These are phyloP conservation scores for Micrastur ruficollis DNA, from an alignment of 2,797 vertebrate species.

Conservation along the genomic window DNA sequence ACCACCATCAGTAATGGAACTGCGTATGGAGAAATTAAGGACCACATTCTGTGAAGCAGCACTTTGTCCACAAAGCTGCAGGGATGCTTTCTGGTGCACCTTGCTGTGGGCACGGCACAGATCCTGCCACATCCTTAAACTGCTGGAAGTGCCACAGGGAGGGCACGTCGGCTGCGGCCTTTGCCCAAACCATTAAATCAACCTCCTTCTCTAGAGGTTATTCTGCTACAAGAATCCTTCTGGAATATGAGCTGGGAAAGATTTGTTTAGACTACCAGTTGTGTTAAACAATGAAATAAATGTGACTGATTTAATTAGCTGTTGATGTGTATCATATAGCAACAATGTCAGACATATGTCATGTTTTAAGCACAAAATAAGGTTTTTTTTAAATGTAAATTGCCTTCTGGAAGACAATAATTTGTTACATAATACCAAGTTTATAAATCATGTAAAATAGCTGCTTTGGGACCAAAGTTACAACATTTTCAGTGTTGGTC, in stretches of 20 bases:
- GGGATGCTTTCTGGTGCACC: neutral
- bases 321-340: neutral
- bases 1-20: neutral
- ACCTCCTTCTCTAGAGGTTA: neutral
- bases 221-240: neutral
- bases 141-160: neutral
- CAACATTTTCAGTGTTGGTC: neutral
- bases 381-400: neutral
- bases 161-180: accelerated
- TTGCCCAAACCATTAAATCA: neutral
- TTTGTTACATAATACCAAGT: neutral
- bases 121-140: neutral
- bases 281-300: neutral
- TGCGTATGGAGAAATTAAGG: neutral
- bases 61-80: neutral
- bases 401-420: neutral
- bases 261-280: neutral
- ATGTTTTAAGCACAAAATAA: neutral
- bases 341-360: neutral
- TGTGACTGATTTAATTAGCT: neutral
- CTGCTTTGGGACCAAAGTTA: neutral
- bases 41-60: neutral
- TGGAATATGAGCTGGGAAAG: neutral
- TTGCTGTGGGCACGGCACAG: neutral
- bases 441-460: neutral